Conservation (phyloP, 2,113 vertebrate genomes). For the Hippocampus mohnikei region DNA sequence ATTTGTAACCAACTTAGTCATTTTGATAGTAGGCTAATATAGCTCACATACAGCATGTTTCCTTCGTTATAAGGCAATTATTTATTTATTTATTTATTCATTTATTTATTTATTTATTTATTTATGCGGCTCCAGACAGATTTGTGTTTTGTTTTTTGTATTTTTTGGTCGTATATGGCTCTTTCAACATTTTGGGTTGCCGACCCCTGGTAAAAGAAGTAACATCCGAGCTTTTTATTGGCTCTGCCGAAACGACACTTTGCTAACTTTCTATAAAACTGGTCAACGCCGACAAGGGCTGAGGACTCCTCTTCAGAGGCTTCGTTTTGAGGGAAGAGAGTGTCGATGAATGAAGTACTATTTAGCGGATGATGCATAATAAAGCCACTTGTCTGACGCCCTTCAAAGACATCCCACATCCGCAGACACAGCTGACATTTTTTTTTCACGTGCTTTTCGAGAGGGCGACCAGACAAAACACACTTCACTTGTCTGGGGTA, state of each 20-base stretch:
- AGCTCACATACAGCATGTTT: too few species aligned
- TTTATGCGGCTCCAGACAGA: too few species aligned
- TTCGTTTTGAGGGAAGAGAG: conserved; percentile 70
- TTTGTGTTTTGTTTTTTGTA: too few species aligned
- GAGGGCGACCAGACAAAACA: conserved; percentile 86
- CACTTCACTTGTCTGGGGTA: conserved; percentile 78
- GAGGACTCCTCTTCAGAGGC: conserved; percentile 70
- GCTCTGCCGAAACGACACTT: conserved; percentile 37
- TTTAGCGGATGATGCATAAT: conserved; percentile 80
- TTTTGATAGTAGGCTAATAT: too few species aligned
- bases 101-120: too few species aligned
- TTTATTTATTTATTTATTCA: too few species aligned
- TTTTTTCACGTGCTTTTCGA: conserved; percentile 70
- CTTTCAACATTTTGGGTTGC: too few species aligned
- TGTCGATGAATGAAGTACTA: conserved; percentile 80
- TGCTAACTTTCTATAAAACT: conserved; percentile 55
- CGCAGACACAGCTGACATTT: conserved; percentile 80
- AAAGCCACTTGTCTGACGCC: conserved; percentile 70
- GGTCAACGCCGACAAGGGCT: conserved; percentile 55
- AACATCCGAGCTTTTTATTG: conserved; percentile 10
- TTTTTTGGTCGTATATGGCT: too few species aligned
- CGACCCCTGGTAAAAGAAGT: too few species aligned
- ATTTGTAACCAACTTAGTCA: too few species aligned
- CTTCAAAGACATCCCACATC: conserved; percentile 81
- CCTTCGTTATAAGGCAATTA: too few species aligned